phyloP scores from a whole-genome alignment of 2,888 invertebrate genomes.

The Ctena decussata region DNA sequence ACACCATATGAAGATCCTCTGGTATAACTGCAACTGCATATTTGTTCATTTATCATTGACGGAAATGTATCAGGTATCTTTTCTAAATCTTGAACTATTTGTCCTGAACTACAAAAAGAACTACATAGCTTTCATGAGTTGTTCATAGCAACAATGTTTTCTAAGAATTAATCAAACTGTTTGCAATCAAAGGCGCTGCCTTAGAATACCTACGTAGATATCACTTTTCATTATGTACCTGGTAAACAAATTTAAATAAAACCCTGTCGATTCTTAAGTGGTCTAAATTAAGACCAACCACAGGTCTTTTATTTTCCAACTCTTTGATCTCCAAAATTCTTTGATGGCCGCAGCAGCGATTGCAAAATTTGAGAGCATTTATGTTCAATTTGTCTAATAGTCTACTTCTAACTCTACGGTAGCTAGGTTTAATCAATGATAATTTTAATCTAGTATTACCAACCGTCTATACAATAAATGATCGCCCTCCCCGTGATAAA shows the following conservation, averaged over 20 bases:
- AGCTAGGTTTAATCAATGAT: constrained; percentile 46
- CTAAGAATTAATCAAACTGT: too few species aligned
- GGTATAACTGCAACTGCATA: too few species aligned
- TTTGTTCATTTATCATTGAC: too few species aligned
- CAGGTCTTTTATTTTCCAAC: constrained; percentile 11
- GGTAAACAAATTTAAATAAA: neutral
- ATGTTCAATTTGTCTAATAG: constrained; percentile 13
- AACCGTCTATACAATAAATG: constrained; percentile 47
- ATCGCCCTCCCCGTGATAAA: neutral
- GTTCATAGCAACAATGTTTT: too few species aligned
- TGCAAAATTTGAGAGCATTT: constrained; percentile 14
- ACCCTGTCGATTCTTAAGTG: neutral
- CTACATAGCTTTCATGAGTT: too few species aligned
- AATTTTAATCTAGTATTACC: constrained; percentile 60
- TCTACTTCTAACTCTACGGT: neutral
- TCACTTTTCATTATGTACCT: neutral
- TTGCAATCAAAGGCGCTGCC: too few species aligned
- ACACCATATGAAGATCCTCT: too few species aligned
- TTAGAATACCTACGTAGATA: neutral
- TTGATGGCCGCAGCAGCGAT: neutral
- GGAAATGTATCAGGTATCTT: too few species aligned
- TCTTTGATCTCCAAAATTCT: neutral
- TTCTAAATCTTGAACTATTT: too few species aligned
- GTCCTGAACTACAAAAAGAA: too few species aligned
- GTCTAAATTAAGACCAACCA: constrained; percentile 8